These are phyloP conservation scores for Collichthys lucidus DNA, from an alignment of 2,113 vertebrate species.

Conservation along the genomic window DNA sequence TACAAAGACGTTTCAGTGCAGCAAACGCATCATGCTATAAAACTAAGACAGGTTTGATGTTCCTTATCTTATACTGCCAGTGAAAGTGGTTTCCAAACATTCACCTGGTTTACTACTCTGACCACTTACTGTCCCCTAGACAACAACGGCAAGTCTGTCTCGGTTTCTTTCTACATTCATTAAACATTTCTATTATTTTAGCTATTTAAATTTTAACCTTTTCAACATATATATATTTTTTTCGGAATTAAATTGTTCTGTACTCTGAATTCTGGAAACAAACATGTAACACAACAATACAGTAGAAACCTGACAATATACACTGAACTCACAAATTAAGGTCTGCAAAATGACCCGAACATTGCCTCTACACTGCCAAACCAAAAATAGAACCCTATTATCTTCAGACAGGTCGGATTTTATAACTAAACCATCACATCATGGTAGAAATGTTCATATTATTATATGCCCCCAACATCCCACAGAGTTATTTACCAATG, in stretches of 20 bases:
- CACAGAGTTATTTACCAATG: not conserved
- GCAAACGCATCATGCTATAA: not conserved
- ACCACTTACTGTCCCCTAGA: not conserved
- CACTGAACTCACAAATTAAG: not conserved
- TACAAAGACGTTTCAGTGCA: not conserved
- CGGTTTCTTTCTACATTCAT: not conserved
- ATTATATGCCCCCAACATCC: not conserved
- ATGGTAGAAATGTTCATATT: not conserved
- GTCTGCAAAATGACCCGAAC: not conserved
- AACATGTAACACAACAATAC: not conserved
- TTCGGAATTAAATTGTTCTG: not conserved
- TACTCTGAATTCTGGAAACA: not conserved
- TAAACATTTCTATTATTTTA: conserved; percentile 2
- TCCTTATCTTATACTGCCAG: not conserved
- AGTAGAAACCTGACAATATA: not conserved
- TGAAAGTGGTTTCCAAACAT: not conserved
- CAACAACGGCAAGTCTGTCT: not conserved
- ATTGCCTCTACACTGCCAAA: not conserved
- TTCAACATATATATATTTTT: not conserved
- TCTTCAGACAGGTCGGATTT: not conserved
- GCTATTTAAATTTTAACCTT: not conserved
- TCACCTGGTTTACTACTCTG: not conserved
- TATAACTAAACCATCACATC: not conserved
- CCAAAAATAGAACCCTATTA: not conserved
- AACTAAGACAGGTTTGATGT: not conserved